These are phyloP conservation scores for Clostera curtula DNA, from an alignment of 2,888 invertebrate species.

Conservation along the genomic window DNA sequence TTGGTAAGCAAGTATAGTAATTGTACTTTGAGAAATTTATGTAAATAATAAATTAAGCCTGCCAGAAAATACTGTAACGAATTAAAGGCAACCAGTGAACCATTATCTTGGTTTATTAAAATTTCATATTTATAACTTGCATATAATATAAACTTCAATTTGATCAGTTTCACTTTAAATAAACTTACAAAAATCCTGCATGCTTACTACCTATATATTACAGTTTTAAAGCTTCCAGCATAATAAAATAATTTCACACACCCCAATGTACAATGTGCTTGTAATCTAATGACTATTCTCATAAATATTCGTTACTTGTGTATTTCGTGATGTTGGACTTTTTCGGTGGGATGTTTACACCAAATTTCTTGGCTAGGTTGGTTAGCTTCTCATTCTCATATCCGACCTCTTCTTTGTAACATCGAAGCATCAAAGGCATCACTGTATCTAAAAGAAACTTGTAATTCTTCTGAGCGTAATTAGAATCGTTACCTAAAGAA, in stretches of 20 bases:
- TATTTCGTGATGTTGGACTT: constrained; percentile 80
- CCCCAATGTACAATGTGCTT: constrained; percentile 25
- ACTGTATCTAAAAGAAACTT: constrained; percentile 81
- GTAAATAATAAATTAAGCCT: no score
- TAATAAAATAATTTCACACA: constrained; percentile 65
- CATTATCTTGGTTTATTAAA: constrained; percentile 61
- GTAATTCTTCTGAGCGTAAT: constrained; percentile 77
- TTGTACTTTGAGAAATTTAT: no score
- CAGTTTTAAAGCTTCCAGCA: constrained; percentile 72
- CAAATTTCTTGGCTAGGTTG: constrained; percentile 71
- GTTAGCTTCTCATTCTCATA: constrained; percentile 73
- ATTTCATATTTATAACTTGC: constrained; percentile 68
- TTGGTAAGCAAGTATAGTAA: no score
- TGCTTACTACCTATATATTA: constrained; percentile 70
- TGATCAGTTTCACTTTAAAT: constrained; percentile 66
- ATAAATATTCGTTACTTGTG: constrained; percentile 79
- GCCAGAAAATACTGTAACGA: constrained; percentile 36
- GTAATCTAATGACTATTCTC: constrained; percentile 48
- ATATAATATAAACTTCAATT: constrained; percentile 68
- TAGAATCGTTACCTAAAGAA: constrained; percentile 55
- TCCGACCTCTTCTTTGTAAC: constrained; percentile 75
- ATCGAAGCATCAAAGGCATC: constrained; percentile 77
- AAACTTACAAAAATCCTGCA: constrained; percentile 70
- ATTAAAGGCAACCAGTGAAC: constrained; percentile 47
- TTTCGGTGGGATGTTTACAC: constrained; percentile 67